Conservation (phyloP, 2,113 vertebrate genomes). For the Talpa occidentalis region DNA sequence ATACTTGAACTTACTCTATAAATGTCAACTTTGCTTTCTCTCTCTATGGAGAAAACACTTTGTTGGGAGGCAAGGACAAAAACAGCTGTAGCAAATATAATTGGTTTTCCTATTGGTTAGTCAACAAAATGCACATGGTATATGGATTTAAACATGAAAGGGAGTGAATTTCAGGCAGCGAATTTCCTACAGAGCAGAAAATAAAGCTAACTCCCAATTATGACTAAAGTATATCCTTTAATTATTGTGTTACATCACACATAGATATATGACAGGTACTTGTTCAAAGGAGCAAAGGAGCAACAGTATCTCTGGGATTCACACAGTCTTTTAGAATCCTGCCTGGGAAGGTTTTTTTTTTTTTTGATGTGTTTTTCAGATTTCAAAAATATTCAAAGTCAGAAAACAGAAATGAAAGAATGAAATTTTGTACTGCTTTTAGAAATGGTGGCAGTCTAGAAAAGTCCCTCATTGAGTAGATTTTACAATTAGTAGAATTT, state of each 20-base stretch:
- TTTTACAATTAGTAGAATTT: not conserved
- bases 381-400: slow-evolving; percentile 1
- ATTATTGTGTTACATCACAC: slow-evolving; percentile 68
- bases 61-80: slow-evolving; percentile 68
- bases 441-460: not conserved
- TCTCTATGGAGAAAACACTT: slow-evolving; percentile 72
- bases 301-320: not conserved
- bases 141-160: slow-evolving; percentile 81
- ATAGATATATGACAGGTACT: slow-evolving; percentile 54
- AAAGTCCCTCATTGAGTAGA: not conserved
- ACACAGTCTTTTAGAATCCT: slow-evolving; percentile 57
- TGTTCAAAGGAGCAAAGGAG: slow-evolving; percentile 74
- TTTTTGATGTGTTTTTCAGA: slow-evolving; percentile 46
- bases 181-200: slow-evolving; percentile 73
- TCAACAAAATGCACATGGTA: slow-evolving; percentile 76
- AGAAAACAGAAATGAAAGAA: slow-evolving; percentile 49
- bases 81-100: slow-evolving; percentile 77
- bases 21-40: slow-evolving; percentile 74
- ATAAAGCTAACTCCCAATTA: slow-evolving; percentile 71
- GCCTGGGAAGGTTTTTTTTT: not conserved
- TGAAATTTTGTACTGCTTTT: slow-evolving; percentile 13
- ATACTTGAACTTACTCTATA: slow-evolving; percentile 52
- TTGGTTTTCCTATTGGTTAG: slow-evolving; percentile 69
- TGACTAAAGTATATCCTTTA: slow-evolving; percentile 66
- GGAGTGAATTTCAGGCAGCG: slow-evolving; percentile 74